Base-by-base conservation (phyloP, 2,888 invertebrate species). In the Rhaphigaster nebulosa region DNA sequence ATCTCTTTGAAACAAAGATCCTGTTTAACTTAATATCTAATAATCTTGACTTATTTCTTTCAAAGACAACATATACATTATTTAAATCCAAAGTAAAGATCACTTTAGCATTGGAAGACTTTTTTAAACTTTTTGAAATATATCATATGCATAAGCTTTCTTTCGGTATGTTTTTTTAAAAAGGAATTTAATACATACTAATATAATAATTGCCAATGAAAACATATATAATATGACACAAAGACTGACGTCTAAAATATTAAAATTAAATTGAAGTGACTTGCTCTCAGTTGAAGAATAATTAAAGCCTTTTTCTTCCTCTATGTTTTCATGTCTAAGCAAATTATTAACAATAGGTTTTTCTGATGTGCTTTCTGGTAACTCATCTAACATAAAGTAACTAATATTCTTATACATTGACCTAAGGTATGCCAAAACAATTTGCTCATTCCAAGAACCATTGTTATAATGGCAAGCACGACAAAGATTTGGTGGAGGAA, bases 161-260 rank as follows among this genome's bases (percentile, higher is more conserved):
- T 96, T 97, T 93, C 96, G 96, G 94, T 97, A 96, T 92, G 94
- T 94, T 93, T 96, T 95, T 93, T 95, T 95, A 92, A 96, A 95
- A 92, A 97, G 95, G 94, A 98, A 97, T 94, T 96, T 95, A 93
- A 96, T 95, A 93, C 97, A 96, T 92, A 97, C 96, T 93, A 97
- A 93, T 93, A 96, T 94, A 93, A 98, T 95, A 94, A 97, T 96
- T 93, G 95, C 94, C 93, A 96, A 96, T 93, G 97, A 97, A 93
- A 95, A 95, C 93, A 96, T 94, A 94, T 97, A 97, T 93, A 97
- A 94, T 92, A 97, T 94, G 94, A 97, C 96, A 94, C 96, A 96
- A 94, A 97, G 95, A 93, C 96, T 96, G 93, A 97, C 95, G 94
- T 97, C 97, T 94, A 96, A 94, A 93, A 95, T 94, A 93, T 95